Base-by-base conservation (phyloP, 2,888 invertebrate species). In the Eilema sororculum region DNA sequence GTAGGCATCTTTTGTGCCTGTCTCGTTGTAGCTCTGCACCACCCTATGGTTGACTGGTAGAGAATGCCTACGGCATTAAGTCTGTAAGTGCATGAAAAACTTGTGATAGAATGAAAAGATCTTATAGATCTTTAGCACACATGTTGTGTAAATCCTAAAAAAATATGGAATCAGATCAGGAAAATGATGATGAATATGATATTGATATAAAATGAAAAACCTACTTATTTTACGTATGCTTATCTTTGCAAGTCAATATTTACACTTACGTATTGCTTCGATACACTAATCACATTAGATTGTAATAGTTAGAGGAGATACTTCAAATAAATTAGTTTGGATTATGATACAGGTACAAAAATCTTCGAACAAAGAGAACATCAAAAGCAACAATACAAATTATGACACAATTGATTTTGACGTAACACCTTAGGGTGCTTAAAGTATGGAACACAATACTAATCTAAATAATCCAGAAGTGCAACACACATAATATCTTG, bases 181-280 rank as follows among this genome's bases (percentile, higher is more conserved):
- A 8, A 52, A 20, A 52, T 52, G 52, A 52, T 52, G 9, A 52
- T n/a, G 52, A 52, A n/a, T 13, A 6, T 46, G 1, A 20, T 20
- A 28, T 12, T 33, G 12, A 46, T 58, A 37, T 41, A 20, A 59
- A 66, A 41, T 28, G 22, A 24, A 24, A 13, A 33, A 57, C 22
- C 33, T 52, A 61, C 33, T 10, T 63, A 12, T 41, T 28, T 57
- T 72, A 62, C 30, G 10, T 25, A 66, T 25, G 57, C 70, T 67
- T 65, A 74, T 66, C 71, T 80, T 74, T 76, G 16, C 52, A 57
- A 68, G 6, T 57, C 24, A 69, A 73, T 79, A 82, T 79, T 72
- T 83, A 82, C 81, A 83, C 52, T 61, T 64, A 75, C n/a, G 69
- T 81, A 84, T 84, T 84, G 83, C 82, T 83, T 79, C 22, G 66